Conservation (phyloP, 2,888 invertebrate species). For the Thymelicus sylvestris region DNA sequence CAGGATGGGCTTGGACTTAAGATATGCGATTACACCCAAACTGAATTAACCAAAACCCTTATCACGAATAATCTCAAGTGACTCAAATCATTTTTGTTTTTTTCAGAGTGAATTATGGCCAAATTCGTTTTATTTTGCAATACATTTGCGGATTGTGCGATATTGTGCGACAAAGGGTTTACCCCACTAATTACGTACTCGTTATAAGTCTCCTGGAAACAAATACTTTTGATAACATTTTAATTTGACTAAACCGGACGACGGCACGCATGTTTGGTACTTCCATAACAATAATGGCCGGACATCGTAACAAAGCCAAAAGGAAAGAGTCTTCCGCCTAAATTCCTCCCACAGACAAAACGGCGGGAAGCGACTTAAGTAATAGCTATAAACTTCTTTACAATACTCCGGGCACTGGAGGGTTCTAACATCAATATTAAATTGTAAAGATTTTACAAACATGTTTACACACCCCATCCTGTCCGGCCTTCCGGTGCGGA, state of each 20-base stretch:
- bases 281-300: conserved; percentile 20
- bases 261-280: background rate
- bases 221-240: too few species aligned
- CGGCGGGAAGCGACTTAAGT: conserved; percentile 33
- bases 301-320: conserved; percentile 31
- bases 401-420: conserved; percentile 19
- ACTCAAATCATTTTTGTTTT: too few species aligned
- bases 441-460: conserved; percentile 39
- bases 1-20: too few species aligned
- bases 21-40: too few species aligned
- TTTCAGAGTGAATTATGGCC: too few species aligned
- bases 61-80: too few species aligned
- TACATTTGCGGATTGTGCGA: too few species aligned
- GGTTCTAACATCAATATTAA: conserved; percentile 30
- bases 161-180: too few species aligned
- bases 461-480: conserved; percentile 44
- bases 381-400: conserved; percentile 33
- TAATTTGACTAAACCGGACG: background rate
- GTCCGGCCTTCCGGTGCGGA: conserved; percentile 33
- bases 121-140: too few species aligned
- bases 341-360: conserved; percentile 31
- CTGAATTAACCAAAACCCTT: too few species aligned
- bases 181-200: too few species aligned
- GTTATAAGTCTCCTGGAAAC: too few species aligned
- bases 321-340: conserved; percentile 32